phyloP scores from a whole-genome alignment of 2,888 invertebrate species.

The Drosophila mercatorum region DNA sequence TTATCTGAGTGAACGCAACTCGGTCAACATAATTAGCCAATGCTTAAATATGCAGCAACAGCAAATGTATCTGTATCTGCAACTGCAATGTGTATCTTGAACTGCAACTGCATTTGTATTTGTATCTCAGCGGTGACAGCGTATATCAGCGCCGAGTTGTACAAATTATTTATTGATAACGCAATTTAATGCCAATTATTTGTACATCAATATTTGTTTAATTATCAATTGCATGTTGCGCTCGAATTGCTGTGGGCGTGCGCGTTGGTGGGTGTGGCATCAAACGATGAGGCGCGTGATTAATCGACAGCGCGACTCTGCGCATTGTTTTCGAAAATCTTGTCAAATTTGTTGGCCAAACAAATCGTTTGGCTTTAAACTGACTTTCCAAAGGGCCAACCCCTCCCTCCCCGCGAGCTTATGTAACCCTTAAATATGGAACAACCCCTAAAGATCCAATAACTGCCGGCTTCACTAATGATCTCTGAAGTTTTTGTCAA shows the following conservation, averaged over 20 bases:
- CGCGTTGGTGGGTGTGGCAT: conserved; percentile 24
- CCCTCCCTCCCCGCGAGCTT: not conserved
- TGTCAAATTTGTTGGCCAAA: conserved; percentile 50
- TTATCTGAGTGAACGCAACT: conserved; percentile 49
- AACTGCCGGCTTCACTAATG: conserved; percentile 45
- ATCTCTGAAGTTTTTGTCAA: conserved; percentile 46
- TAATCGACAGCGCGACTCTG: conserved; percentile 42
- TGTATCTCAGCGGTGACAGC: conserved; percentile 28
- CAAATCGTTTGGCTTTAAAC: conserved; percentile 57
- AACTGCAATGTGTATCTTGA: conserved; percentile 16
- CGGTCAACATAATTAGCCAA: conserved; percentile 71
- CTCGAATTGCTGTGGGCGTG: conserved; percentile 44
- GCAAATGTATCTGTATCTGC: conserved; percentile 18
- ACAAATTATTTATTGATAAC: conserved; percentile 82
- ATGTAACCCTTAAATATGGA: conserved; percentile 1
- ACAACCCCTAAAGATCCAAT: conserved; percentile 25
- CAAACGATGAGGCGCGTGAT: conserved; percentile 45
- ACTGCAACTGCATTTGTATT: conserved; percentile 12
- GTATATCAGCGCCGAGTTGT: conserved; percentile 70
- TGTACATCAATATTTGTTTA: conserved; percentile 78
- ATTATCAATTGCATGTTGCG: conserved; percentile 73
- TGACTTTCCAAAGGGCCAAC: conserved; percentile 6
- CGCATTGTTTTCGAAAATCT: conserved; percentile 57
- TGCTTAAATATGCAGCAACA: conserved; percentile 45
- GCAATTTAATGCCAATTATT: conserved; percentile 83